A percentile compares a stretch with the other conserved stretches of the same genome.
Conservation (phyloP, 2,797 vertebrate genomes). For the Cynodonichthys magdalenae region DNA sequence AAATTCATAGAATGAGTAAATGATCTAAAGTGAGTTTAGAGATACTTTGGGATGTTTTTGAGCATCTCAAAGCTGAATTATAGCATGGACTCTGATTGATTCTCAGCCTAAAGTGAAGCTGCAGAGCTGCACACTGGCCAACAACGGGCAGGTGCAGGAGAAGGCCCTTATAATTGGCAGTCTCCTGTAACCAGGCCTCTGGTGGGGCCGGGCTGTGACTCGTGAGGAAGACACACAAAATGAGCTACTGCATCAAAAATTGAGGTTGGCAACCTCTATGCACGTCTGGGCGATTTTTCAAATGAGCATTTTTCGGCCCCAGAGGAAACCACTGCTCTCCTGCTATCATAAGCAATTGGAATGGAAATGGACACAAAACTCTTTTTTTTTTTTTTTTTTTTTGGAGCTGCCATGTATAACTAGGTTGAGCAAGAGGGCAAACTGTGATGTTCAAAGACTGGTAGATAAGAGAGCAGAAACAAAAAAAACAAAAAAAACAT, state of each 20-base stretch:
- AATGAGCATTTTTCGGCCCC: slow-evolving; percentile 74
- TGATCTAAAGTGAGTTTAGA: too few species aligned
- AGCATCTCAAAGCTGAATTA: slow-evolving; percentile 32
- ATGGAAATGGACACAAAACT: slow-evolving; percentile 70
- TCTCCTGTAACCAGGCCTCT: slow-evolving; percentile 55
- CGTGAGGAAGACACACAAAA: slow-evolving; percentile 71
- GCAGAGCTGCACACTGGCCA: slow-evolving; percentile 30
- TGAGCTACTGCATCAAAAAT: slow-evolving; percentile 80
- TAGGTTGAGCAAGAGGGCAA: slow-evolving; percentile 70
- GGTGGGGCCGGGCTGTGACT: slow-evolving; percentile 57
- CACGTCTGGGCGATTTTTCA: slow-evolving; percentile 77
- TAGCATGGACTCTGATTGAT: slow-evolving; percentile 62
- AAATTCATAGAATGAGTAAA: too few species aligned
- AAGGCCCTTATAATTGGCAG: slow-evolving; percentile 75
- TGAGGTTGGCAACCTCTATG: slow-evolving; percentile 80
- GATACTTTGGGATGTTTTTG: too few species aligned
- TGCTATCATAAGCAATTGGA: slow-evolving; percentile 76
- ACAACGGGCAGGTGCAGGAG: slow-evolving; percentile 69
- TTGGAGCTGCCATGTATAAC: slow-evolving; percentile 59
- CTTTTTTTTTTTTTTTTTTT: slow-evolving; percentile 54
- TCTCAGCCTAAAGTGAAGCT: slow-evolving; percentile 47
- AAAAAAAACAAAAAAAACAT: slow-evolving; percentile 41
- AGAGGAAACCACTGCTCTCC: slow-evolving; percentile 59
- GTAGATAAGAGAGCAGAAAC: slow-evolving; percentile 48
- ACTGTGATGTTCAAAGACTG: slow-evolving; percentile 67